phyloP scores from a whole-genome alignment of 2,797 vertebrate genomes.

The Ctenopoma kingsleyae region DNA sequence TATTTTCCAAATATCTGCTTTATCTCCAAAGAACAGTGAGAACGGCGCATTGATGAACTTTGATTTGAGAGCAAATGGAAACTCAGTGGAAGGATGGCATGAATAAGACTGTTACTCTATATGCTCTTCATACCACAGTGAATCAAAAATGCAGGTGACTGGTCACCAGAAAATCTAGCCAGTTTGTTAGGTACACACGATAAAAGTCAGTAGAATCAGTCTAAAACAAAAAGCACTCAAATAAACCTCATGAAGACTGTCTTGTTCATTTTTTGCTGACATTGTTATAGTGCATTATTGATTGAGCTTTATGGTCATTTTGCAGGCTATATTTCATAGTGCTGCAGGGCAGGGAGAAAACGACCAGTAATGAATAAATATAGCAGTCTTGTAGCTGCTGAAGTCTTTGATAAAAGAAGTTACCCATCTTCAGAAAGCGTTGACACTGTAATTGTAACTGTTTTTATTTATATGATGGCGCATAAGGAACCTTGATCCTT shows the following conservation, averaged over 20 bases:
- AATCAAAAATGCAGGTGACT: slow-evolving; percentile 4
- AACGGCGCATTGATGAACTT: background rate
- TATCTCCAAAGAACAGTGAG: background rate
- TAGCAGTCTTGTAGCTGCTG: slow-evolving; percentile 5
- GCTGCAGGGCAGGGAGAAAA: background rate
- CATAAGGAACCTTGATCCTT: slow-evolving; percentile 27
- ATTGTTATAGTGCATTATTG: background rate
- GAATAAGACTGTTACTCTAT: background rate
- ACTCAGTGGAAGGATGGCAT: background rate
- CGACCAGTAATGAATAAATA: background rate
- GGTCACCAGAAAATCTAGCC: no score
- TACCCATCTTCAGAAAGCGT: background rate
- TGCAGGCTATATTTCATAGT: background rate
- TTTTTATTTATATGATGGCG: slow-evolving; percentile 15
- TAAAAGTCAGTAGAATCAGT: background rate
- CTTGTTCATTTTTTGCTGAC: background rate
- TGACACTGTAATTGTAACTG: background rate
- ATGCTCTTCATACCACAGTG: slow-evolving; percentile 11
- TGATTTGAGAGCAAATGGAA: slow-evolving; percentile 2
- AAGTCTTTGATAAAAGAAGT: slow-evolving; percentile 1
- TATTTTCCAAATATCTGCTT: background rate
- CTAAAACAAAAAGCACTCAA: background rate
- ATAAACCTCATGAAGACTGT: background rate
- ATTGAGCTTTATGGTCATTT: background rate
- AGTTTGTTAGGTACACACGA: background rate